These are phyloP conservation scores for Cricetomys ansorgei DNA, from an alignment of 2,113 vertebrate genomes.

Conservation along the genomic window DNA sequence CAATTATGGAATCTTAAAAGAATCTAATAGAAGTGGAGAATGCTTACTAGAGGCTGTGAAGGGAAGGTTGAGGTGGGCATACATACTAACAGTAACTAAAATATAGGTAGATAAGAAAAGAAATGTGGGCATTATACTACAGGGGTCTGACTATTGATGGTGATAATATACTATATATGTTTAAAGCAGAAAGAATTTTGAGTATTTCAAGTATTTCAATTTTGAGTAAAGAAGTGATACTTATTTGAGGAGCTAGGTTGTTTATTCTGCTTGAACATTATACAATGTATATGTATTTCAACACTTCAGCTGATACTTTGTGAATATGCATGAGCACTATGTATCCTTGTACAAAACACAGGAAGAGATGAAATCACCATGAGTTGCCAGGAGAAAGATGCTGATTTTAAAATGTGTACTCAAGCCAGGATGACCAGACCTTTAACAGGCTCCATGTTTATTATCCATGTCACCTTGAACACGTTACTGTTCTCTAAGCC, in stretches of 20 bases:
- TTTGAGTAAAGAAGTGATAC: background rate
- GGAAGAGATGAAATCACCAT: background rate
- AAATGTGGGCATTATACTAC: background rate
- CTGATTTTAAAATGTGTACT: background rate
- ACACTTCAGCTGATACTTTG: background rate
- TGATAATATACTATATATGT: background rate
- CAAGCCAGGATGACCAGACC: background rate
- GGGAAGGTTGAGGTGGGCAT: background rate
- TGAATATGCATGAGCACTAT: background rate
- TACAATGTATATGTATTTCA: background rate
- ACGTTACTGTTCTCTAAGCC: background rate
- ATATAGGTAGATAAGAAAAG: background rate
- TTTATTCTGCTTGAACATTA: background rate
- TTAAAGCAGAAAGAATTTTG: background rate
- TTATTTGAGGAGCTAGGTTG: background rate
- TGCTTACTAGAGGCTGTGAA: background rate
- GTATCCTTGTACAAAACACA: background rate
- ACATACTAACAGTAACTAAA: background rate
- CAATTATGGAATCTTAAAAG: background rate
- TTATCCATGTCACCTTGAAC: background rate
- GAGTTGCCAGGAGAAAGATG: background rate
- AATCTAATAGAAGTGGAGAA: background rate
- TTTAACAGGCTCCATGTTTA: background rate
- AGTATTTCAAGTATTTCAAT: background rate
- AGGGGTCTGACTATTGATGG: background rate